phyloP scores from a whole-genome alignment of 2,888 invertebrate genomes.

The Pristionchus arcanus region DNA sequence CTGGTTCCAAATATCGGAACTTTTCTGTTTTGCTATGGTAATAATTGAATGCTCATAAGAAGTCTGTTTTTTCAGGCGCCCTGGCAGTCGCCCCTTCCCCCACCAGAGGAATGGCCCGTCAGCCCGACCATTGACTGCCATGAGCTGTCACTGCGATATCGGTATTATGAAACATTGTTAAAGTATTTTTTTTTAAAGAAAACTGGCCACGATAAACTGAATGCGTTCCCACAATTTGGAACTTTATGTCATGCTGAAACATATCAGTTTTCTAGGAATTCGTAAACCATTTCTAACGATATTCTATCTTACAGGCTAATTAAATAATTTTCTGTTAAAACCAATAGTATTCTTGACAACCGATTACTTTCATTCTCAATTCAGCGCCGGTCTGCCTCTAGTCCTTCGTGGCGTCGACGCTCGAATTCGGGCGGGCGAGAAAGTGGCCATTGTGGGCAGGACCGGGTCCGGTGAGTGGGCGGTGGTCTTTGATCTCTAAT shows the following conservation, averaged over 20 bases:
- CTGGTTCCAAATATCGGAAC: too few species aligned
- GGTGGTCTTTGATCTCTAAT: background rate
- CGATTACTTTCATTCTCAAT: background rate
- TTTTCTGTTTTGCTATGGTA: too few species aligned
- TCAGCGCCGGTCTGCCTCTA: slow-evolving; percentile 28
- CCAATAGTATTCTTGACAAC: too few species aligned
- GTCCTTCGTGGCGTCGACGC: slow-evolving; percentile 45
- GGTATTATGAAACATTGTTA: background rate
- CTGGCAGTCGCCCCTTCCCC: slow-evolving; percentile 32
- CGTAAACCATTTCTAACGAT: too few species aligned
- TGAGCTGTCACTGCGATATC: slow-evolving; percentile 41
- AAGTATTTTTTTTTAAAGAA: background rate
- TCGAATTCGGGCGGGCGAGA: slow-evolving; percentile 86
- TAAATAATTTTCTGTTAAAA: too few species aligned
- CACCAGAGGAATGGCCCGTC: slow-evolving; percentile 42
- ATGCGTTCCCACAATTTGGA: too few species aligned
- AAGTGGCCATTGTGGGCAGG: slow-evolving; percentile 80
- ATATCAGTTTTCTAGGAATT: too few species aligned
- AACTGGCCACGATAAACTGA: too few species aligned
- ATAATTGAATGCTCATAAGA: background rate
- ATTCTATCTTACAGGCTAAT: background rate
- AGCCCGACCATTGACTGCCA: slow-evolving; percentile 38
- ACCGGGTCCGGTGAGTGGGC: slow-evolving; percentile 78
- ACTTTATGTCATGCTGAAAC: too few species aligned
- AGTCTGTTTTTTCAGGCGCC: slow-evolving; percentile 14